phyloP scores from a whole-genome alignment of 2,888 invertebrate species.

The Volucella zonaria region DNA sequence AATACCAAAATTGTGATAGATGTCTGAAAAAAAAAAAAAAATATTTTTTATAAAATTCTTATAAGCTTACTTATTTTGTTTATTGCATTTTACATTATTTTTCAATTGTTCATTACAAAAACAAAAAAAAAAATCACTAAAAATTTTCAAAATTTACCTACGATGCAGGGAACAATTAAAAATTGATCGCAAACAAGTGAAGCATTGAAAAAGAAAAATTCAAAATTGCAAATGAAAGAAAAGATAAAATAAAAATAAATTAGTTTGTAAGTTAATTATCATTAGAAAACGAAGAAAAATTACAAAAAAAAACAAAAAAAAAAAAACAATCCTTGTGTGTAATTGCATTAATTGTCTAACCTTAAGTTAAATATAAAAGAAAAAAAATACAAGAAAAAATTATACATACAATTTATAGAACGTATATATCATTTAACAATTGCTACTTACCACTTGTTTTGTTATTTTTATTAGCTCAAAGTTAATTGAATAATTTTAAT shows the following conservation, averaged over 20 bases:
- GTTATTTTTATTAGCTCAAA: slow-evolving; percentile 50
- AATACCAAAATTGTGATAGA: slow-evolving; percentile 68
- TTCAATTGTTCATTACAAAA: slow-evolving; percentile 47
- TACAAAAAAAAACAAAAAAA: slow-evolving; percentile 10
- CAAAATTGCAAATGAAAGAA: slow-evolving; percentile 47
- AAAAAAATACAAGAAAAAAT: slow-evolving; percentile 37
- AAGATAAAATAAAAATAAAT: slow-evolving; percentile 36
- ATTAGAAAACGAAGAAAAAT: slow-evolving; percentile 47
- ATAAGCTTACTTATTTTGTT: slow-evolving; percentile 48
- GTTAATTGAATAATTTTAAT: slow-evolving; percentile 43
- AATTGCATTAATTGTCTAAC: slow-evolving; percentile 65
- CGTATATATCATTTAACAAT: slow-evolving; percentile 59
- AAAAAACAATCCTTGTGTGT: slow-evolving; percentile 63
- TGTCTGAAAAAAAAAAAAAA: slow-evolving; percentile 46
- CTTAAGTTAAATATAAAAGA: slow-evolving; percentile 60
- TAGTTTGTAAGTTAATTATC: slow-evolving; percentile 68
- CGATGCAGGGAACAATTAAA: slow-evolving; percentile 75
- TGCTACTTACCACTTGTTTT: slow-evolving; percentile 55
- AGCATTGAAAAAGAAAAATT: slow-evolving; percentile 35
- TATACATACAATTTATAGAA: slow-evolving; percentile 37
- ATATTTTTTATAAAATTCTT: slow-evolving; percentile 46
- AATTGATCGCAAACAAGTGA: slow-evolving; percentile 70
- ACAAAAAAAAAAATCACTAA: slow-evolving; percentile 28
- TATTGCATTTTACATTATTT: slow-evolving; percentile 59
- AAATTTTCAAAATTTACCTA: slow-evolving; percentile 74